A percentile compares a stretch with the other conserved stretches of the same genome.
Evolutionary conservation across 2,888 invertebrate species (phyloP).

Genomic region (Diplazon laetatorius): DNA sequence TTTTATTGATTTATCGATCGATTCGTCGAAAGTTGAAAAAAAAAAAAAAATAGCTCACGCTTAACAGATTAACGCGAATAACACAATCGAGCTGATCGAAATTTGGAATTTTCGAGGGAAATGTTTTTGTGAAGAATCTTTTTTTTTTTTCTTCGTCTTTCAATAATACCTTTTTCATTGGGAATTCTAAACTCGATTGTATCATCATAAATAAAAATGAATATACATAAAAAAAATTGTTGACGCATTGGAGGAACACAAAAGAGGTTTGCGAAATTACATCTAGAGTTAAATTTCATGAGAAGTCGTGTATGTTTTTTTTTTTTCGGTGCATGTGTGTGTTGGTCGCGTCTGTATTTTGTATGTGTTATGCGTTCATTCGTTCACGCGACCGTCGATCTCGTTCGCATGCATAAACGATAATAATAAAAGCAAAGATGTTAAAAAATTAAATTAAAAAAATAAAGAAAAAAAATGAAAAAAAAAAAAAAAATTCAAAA

Average conservation of each 20-base stretch:
- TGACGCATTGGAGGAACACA: slow-evolving; percentile 36
- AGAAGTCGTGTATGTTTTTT: slow-evolving; percentile 31
- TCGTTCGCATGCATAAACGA: slow-evolving; percentile 29
- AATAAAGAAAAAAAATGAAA: too few relatives aligned
- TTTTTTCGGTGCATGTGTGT: slow-evolving; percentile 16
- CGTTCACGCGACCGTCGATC: slow-evolving; percentile 3
- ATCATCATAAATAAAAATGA: slow-evolving; percentile 13
- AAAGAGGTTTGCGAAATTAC: slow-evolving; percentile 50
- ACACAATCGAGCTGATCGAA: slow-evolving; percentile 4
- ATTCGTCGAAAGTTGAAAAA: slow-evolving; percentile 8
- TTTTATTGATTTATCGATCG: slow-evolving; percentile 5
- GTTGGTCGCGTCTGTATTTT: too few relatives aligned
- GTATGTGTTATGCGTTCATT: too few relatives aligned
- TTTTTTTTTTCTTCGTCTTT: background rate
- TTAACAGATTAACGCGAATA: background rate
- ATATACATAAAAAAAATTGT: slow-evolving; percentile 30
- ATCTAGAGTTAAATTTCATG: slow-evolving; percentile 54
- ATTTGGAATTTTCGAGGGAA: background rate
- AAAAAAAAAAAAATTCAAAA: slow-evolving; percentile 25
- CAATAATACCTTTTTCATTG: background rate
- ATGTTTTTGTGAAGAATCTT: background rate
- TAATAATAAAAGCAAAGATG: background rate
- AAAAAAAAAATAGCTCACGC: too few relatives aligned
- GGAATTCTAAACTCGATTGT: slow-evolving; percentile 12
- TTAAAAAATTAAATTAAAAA: too few relatives aligned